Conservation (phyloP, 2,113 vertebrate species). For the Xiphophorus hellerii region DNA sequence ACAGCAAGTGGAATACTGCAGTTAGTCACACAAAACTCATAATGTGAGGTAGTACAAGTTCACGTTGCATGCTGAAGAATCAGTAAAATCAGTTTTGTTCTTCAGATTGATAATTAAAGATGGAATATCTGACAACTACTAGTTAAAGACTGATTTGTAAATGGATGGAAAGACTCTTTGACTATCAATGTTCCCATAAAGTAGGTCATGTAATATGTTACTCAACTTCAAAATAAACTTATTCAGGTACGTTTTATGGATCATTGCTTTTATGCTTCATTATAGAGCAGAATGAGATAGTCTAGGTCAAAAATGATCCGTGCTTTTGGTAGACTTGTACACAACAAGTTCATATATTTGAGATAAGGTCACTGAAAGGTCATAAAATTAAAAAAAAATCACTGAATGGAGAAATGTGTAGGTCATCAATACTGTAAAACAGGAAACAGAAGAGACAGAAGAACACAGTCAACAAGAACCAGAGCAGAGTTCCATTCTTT, state of each 20-base stretch:
- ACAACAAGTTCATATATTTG: constrained; percentile 1
- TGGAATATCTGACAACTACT: constrained; percentile 3
- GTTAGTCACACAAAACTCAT: background rate
- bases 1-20: background rate
- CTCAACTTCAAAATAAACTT: constrained; percentile 28
- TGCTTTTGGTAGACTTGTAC: constrained; percentile 6
- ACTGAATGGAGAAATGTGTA: constrained; percentile 23
- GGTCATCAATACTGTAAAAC: background rate
- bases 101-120: background rate
- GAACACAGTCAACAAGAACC: background rate
- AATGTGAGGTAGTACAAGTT: background rate
- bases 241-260: constrained; percentile 54
- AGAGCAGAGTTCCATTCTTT: background rate
- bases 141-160: constrained; percentile 30
- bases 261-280: constrained; percentile 43
- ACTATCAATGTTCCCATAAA: constrained; percentile 34
- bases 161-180: constrained; percentile 23
- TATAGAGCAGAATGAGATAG: background rate
- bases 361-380: constrained; percentile 7
- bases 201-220: constrained; percentile 52
- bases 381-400: background rate
- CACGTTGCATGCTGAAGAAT: background rate
- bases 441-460: background rate
- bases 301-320: background rate
- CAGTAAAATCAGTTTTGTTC: background rate